Evolutionary conservation across 2,113 vertebrate species (phyloP).

Genomic region (Sylvietta virens): DNA sequence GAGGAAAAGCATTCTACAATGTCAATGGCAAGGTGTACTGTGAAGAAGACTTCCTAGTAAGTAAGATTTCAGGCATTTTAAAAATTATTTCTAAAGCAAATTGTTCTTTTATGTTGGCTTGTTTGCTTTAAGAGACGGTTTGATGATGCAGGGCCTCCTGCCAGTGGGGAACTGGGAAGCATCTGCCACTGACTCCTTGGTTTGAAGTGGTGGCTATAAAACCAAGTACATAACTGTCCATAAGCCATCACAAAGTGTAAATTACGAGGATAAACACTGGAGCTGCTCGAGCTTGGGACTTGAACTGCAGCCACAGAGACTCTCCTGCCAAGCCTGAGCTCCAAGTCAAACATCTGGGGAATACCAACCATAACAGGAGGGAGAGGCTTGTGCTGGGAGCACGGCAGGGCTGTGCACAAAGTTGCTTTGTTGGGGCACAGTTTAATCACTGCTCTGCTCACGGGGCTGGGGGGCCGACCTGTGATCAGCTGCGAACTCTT

Average conservation of each 20-base stretch:
- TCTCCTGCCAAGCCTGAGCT: background rate
- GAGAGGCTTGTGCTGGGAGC: background rate
- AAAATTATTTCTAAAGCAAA: background rate
- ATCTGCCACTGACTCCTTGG: background rate
- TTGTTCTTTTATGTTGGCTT: background rate
- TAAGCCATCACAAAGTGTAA: background rate
- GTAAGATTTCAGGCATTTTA: conserved; percentile 51
- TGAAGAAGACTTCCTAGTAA: conserved; percentile 98
- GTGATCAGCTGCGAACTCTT: background rate
- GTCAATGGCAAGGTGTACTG: conserved; percentile 97
- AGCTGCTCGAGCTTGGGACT: background rate
- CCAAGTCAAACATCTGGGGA: conserved; percentile 40
- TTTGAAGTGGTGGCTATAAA: conserved; percentile 10
- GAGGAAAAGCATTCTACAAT: conserved; percentile 98
- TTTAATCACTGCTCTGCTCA: background rate
- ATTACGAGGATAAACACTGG: conserved; percentile 14
- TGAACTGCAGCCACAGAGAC: conserved; percentile 20
- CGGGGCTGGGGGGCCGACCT: background rate
- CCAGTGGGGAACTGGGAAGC: background rate
- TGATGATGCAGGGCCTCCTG: background rate
- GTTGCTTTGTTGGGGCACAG: conserved; percentile 19
- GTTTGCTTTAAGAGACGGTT: background rate
- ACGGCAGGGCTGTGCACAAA: background rate
- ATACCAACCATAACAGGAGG: background rate
- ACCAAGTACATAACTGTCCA: background rate